phyloP scores from a whole-genome alignment of 1,140 invertebrate genomes.

The Sitophilus oryzae region DNA sequence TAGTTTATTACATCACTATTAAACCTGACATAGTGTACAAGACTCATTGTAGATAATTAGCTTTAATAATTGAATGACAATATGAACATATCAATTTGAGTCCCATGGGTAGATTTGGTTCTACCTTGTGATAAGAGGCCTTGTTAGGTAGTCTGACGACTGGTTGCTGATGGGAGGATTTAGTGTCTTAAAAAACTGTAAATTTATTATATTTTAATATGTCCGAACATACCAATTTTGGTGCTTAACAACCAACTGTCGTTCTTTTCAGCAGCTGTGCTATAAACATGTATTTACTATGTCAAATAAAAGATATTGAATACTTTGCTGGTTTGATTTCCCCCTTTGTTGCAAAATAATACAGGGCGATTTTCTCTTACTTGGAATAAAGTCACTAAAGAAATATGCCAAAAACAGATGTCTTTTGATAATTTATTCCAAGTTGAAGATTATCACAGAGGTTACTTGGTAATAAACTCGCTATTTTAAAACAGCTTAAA shows the following conservation, averaged over 20 bases:
- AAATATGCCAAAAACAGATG: no score
- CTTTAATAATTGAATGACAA: constrained; percentile 42
- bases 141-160: constrained; percentile 37
- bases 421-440: no score
- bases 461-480: no score
- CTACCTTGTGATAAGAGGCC: constrained; percentile 43
- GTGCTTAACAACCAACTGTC: constrained; percentile 29
- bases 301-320: constrained; percentile 24
- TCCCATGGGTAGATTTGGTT: constrained; percentile 33
- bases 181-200: constrained; percentile 40
- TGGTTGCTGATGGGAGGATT: constrained; percentile 31
- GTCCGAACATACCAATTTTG: constrained; percentile 32
- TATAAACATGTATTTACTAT: constrained; percentile 33
- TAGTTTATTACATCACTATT: constrained; percentile 14
- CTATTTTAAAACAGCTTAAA: no score
- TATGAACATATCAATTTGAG: constrained; percentile 43
- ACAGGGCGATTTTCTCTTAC: no score
- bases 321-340: constrained; percentile 6
- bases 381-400: no score
- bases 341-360: no score
- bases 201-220: constrained; percentile 27
- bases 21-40: constrained; percentile 19
- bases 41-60: constrained; percentile 29
- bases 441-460: no score
- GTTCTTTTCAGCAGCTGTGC: constrained; percentile 35